phyloP scores from a whole-genome alignment of 2,113 vertebrate genomes.

The Actenoides hombroni region DNA sequence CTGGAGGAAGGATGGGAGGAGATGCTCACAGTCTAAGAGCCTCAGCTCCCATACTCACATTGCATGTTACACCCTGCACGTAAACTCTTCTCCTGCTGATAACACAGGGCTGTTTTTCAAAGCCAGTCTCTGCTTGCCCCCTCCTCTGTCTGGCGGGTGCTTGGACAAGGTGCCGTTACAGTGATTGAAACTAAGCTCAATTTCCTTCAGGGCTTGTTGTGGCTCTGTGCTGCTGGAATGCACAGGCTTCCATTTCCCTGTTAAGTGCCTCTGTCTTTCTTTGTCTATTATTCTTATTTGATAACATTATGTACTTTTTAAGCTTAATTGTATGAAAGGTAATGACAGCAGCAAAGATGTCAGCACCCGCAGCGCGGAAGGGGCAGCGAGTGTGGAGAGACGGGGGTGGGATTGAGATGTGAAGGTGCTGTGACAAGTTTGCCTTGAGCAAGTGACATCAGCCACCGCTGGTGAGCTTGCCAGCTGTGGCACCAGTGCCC shows the following conservation, averaged over 20 bases:
- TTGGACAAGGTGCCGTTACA: neutral
- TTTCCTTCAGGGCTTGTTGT: constrained; percentile 8
- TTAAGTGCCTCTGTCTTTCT: neutral
- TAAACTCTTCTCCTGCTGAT: neutral
- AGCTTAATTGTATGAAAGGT: neutral
- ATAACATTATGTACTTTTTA: neutral
- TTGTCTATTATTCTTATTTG: neutral
- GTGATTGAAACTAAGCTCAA: neutral
- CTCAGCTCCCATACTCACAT: rapidly evolving
- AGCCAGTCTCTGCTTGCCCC: neutral
- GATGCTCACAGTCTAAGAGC: rapidly evolving
- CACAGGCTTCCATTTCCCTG: neutral
- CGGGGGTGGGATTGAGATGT: neutral
- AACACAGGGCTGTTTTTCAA: neutral
- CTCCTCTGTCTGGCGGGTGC: rapidly evolving
- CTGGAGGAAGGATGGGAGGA: rapidly evolving
- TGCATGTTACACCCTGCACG: neutral
- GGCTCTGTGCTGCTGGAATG: rapidly evolving
- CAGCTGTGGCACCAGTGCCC: neutral
- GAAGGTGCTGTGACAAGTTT: neutral
- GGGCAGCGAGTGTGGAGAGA: neutral
- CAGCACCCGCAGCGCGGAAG: neutral
- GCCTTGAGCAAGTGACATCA: rapidly evolving
- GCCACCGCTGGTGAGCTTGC: neutral
- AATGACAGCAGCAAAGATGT: neutral